A percentile compares a stretch with the other conserved stretches of the same genome.
phyloP scores from a whole-genome alignment of 2,888 invertebrate species.

The Doris montereyensis region DNA sequence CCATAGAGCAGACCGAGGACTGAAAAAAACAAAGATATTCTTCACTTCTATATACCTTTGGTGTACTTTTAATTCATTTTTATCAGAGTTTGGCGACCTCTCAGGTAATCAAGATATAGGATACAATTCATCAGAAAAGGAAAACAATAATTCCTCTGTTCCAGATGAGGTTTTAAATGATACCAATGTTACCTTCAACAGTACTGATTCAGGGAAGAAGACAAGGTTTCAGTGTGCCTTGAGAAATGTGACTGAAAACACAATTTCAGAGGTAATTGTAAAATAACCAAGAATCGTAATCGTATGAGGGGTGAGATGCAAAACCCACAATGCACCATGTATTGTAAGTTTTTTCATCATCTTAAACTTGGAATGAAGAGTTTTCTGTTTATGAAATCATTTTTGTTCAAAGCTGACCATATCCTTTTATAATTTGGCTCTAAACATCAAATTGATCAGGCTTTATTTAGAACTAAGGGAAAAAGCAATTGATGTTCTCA shows the following conservation, averaged over 20 bases:
- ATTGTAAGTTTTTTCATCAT: too few species aligned
- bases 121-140: slow-evolving; percentile 23
- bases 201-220: slow-evolving; percentile 57
- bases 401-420: too few species aligned
- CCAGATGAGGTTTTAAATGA: slow-evolving; percentile 2
- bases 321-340: too few species aligned
- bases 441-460: too few species aligned
- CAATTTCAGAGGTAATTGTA: slow-evolving; percentile 48
- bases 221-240: slow-evolving; percentile 63
- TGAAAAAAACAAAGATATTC: slow-evolving; percentile 23
- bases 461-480: too few species aligned
- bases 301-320: too few species aligned
- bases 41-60: slow-evolving; percentile 35
- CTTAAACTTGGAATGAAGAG: too few species aligned
- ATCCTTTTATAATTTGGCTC: too few species aligned
- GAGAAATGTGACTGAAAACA: slow-evolving; percentile 59
- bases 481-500: too few species aligned
- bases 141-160: slow-evolving; percentile 4
- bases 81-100: slow-evolving; percentile 37
- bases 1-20: too few species aligned
- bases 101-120: slow-evolving; percentile 15
- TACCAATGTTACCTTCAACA: slow-evolving; percentile 35
- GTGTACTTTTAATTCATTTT: slow-evolving; percentile 21
- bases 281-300: too few species aligned
- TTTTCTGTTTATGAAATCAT: too few species aligned